Evolutionary conservation across 2,113 vertebrate genomes (phyloP), one percentile per base, ranked within the genome.

Genomic region (Antigone vipio): DNA sequence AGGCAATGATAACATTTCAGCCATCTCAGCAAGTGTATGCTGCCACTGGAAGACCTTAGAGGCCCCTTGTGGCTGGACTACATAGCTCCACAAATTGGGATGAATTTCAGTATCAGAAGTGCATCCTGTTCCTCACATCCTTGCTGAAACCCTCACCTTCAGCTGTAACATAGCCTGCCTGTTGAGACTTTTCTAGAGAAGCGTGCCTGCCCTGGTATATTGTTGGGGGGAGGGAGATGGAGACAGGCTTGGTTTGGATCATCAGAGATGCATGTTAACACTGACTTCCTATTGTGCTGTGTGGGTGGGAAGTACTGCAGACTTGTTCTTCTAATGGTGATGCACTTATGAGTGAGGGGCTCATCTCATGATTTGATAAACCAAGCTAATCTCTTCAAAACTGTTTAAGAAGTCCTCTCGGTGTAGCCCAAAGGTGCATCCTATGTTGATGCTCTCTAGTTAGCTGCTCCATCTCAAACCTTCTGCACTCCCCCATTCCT

Each of bases 201-300:
- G 19, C 0, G 0, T 87, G 40, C 47, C 14, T 56, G 42, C 55
- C 14, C 26, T 86, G 30, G 29, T 71, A 4, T 7, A 14, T 14
- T 67, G 18, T 34, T 59, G 38, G 1, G 9, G 19, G 32, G 6
- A 80, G 23, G 30, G n/a, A 29, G 59, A 69, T 29, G 14, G 2
- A 22, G 17, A 47, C 32, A 49, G 24, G 5, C 20, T 27, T 75
- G 55, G 53, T 86, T 72, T 87, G 40, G 26, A n/a, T 81, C 27
- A 47, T 78, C 49, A 77, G 82, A 90, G 42, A 19, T 93, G 23
- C 9, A 11, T n/a, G 24, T 87, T 92, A 74, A 59, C n/a, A 5
- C 55, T 67, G 29, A 66, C 22, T 80, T 87, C 12, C 34, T 86
- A 9, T 86, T 3, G 9, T 9, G 8, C 40, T 64, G 3, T 9